Evolutionary conservation across 2,113 vertebrate species (phyloP).

Genomic region (Tragelaphus buxtoni): DNA sequence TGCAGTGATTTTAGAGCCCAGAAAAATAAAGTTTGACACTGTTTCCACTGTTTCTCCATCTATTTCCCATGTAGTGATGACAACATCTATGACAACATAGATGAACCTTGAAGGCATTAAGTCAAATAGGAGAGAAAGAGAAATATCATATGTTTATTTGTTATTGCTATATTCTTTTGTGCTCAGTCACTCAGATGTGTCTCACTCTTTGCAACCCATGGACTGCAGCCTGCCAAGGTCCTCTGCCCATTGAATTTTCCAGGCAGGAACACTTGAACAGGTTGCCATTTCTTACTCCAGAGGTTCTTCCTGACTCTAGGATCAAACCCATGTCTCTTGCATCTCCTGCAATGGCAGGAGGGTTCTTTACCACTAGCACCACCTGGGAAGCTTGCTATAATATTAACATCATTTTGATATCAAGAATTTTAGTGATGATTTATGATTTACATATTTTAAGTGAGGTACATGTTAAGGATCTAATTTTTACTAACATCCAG

Average conservation of each 20-base stretch:
- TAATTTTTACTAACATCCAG: background rate
- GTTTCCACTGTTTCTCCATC: too few relatives aligned
- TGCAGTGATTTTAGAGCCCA: too few relatives aligned
- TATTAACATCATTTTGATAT: background rate
- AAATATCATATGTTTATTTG: background rate
- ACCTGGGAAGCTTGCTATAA: background rate
- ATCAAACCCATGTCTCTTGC: background rate
- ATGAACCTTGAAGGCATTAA: background rate
- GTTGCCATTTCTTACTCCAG: background rate
- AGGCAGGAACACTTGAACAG: background rate
- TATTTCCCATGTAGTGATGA: too few relatives aligned
- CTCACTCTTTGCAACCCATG: background rate
- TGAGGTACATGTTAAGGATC: background rate
- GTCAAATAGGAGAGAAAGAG: background rate
- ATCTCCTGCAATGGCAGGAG: background rate
- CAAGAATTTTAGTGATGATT: background rate
- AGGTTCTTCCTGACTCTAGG: background rate
- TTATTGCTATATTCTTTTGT: background rate
- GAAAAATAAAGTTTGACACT: too few relatives aligned
- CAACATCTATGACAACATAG: background rate
- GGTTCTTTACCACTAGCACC: background rate
- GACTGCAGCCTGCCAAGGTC: background rate
- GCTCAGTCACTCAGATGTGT: background rate
- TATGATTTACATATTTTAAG: background rate
- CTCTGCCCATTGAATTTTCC: background rate